phyloP scores from a whole-genome alignment of 1,140 invertebrate species.

The Steinernema khuongi region DNA sequence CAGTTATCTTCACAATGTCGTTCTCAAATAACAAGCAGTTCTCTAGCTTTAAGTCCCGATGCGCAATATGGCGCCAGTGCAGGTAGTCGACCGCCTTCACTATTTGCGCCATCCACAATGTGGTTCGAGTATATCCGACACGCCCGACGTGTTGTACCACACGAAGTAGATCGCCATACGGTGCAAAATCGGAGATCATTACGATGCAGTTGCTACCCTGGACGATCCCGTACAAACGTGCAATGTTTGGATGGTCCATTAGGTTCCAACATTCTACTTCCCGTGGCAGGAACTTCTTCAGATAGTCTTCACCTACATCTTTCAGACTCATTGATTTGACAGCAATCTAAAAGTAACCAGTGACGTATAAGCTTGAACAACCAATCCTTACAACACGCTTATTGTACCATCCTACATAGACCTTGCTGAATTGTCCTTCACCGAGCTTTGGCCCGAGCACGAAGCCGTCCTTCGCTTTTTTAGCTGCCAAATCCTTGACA shows the following conservation, averaged over 20 bases:
- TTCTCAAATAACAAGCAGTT: slow-evolving; percentile 27
- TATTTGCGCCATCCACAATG: slow-evolving; percentile 27
- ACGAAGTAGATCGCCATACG: slow-evolving; percentile 18
- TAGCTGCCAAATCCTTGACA: background rate
- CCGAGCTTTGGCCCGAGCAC: background rate
- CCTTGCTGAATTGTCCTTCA: slow-evolving; percentile 14
- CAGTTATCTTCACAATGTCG: slow-evolving; percentile 26
- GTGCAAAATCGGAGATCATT: slow-evolving; percentile 23
- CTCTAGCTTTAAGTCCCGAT: slow-evolving; percentile 32
- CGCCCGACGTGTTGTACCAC: background rate
- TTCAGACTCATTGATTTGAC: background rate
- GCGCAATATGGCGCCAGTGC: slow-evolving; percentile 20
- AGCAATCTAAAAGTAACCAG: background rate
- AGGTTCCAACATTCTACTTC: slow-evolving; percentile 32
- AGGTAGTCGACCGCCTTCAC: slow-evolving; percentile 22
- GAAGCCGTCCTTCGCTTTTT: background rate
- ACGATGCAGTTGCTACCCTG: slow-evolving; percentile 9
- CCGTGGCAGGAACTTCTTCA: slow-evolving; percentile 26
- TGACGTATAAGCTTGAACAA: background rate
- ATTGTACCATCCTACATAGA: background rate
- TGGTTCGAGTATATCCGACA: background rate
- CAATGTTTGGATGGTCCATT: slow-evolving; percentile 16
- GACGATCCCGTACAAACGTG: slow-evolving; percentile 21
- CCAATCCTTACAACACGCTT: background rate
- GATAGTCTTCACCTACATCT: background rate